A percentile compares a stretch with the other conserved stretches of the same genome.
Conservation (phyloP, 2,797 vertebrate species). For the Hemitrygon akajei region DNA sequence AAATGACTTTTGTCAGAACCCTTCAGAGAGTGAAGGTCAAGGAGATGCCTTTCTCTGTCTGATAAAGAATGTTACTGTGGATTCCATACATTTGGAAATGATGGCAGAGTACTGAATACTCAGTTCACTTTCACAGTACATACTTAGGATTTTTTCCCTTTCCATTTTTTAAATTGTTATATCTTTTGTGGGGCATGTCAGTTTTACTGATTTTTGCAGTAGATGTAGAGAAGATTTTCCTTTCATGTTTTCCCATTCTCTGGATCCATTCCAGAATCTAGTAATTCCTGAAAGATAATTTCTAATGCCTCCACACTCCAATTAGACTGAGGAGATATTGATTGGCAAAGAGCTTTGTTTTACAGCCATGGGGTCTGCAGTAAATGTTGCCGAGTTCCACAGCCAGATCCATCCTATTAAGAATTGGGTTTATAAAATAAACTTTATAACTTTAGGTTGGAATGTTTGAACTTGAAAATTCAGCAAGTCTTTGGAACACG, state of each 20-base stretch:
- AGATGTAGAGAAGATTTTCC: neutral
- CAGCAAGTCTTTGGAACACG: neutral
- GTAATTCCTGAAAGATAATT: no score
- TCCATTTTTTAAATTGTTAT: neutral
- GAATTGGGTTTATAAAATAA: no score
- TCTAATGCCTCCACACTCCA: no score
- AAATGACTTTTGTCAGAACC: slow-evolving; percentile 21
- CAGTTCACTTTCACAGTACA: neutral
- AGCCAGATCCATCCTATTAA: neutral
- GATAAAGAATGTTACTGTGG: neutral
- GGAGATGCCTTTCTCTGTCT: neutral
- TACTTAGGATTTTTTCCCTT: neutral
- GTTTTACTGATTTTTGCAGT: neutral
- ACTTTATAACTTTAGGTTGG: no score
- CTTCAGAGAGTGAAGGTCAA: slow-evolving; percentile 1
- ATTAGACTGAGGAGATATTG: neutral
- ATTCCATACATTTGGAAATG: slow-evolving; percentile 25
- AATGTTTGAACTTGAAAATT: neutral
- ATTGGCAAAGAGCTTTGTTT: neutral
- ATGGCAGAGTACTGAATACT: neutral
- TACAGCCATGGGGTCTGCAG: neutral
- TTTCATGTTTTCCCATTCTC: no score
- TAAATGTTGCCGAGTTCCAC: neutral
- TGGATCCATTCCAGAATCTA: no score
- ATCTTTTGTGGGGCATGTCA: neutral